Base-by-base conservation (phyloP, 2,888 invertebrate genomes). In the Gastrophysa polygoni region DNA sequence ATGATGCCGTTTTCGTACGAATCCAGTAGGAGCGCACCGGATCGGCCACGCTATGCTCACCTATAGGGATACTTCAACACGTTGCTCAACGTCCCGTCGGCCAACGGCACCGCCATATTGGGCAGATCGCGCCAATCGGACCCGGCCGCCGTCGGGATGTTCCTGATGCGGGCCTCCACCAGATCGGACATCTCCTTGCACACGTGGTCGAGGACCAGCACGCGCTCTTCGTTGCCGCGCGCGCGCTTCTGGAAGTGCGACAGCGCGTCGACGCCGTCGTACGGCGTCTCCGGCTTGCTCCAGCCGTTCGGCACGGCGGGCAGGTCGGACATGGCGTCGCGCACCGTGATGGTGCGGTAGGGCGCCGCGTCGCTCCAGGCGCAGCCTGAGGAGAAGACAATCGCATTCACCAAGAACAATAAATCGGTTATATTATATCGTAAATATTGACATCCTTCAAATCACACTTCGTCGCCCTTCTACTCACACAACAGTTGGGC, bases 101-200 rank as follows among this genome's bases (percentile, higher is more conserved):
- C 85, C 18, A 94, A 82, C 29, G 85, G 80, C 0, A 92, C 86
- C 2, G 85, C 85, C 62, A 91, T 86, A 75, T 95, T 95, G 0
- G 95, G 94, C 20, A 95, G 82, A 79, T 93, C 93, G 46, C 94
- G 84, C 95, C 95, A 95, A 78, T 95, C 94, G 92, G 89, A 1
- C 92, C 93, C 0, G 89, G 86, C 1, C 84, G 83, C n/a, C n/a
- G 0, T 87, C 86, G 0, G 94, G 94, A 95, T 88, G 65, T 91
- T 85, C 18, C 85, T 82, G 75, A 95, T 92, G 58, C 94, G 85
- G 0, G 91, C 91, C 78, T 89, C 90, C 1, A 93, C 90, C 29
- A 94, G 79, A 0, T 91, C 86, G 32, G 90, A 89, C 91, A 94
- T 91, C 73, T 92, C 91, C 77, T 93, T 94, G 77, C 92, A 93